phyloP scores from a whole-genome alignment of 2,888 invertebrate genomes.

The Branchipolynoe longqiensis region DNA sequence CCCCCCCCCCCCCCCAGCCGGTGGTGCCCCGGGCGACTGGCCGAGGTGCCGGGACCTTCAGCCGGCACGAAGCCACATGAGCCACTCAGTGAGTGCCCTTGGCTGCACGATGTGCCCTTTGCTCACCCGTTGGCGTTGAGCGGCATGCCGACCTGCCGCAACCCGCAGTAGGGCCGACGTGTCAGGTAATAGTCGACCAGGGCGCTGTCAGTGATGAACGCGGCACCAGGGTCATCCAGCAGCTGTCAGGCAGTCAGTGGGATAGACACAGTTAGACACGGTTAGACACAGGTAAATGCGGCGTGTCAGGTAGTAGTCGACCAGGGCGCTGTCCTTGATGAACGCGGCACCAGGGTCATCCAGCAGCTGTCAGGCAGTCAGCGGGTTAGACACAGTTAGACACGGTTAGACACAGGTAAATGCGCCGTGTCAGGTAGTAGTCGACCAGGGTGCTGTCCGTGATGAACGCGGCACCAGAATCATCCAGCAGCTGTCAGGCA shows the following conservation, averaged over 20 bases:
- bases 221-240: not conserved
- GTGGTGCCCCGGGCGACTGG: too few relatives aligned
- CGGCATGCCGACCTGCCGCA: not conserved
- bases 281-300: not conserved
- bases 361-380: too few relatives aligned
- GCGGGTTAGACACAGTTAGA: too few relatives aligned
- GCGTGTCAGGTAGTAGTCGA: not conserved
- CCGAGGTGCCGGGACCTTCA: too few relatives aligned
- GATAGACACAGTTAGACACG: too few relatives aligned
- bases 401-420: not conserved
- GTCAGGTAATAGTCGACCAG: not conserved
- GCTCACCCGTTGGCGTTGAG: constrained; percentile 16
- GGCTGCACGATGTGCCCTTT: not conserved
- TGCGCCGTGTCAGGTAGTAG: not conserved
- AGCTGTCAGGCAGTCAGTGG: too few relatives aligned
- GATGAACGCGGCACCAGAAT: not conserved
- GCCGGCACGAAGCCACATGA: too few relatives aligned
- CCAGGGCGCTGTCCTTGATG: constrained; percentile 3
- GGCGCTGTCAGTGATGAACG: constrained; percentile 24
- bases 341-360: not conserved
- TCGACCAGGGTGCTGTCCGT: constrained; percentile 7
- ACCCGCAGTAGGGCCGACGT: not conserved
- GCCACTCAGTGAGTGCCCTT: too few relatives aligned
- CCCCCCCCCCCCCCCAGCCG: too few relatives aligned
- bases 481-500: too few relatives aligned